Base-by-base conservation (phyloP, 1,140 invertebrate genomes). In the Ephestia elutella region DNA sequence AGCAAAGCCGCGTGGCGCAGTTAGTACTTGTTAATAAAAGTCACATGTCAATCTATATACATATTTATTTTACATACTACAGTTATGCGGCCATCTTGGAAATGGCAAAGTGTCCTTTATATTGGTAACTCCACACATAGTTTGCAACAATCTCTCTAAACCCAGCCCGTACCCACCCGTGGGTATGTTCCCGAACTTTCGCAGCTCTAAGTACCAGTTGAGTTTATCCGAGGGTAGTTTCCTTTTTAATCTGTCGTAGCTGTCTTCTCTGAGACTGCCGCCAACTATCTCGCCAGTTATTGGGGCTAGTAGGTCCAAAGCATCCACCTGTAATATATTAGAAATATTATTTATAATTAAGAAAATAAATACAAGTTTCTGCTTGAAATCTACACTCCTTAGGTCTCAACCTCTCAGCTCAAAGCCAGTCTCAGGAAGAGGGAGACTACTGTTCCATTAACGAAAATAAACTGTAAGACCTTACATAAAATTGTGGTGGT, bases 71-170 rank as follows among this genome's bases (percentile, higher is more conserved):
- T 76, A 87, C 82, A 85, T 84, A 65, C 76, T 72, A 78, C 84
- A 85, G 65, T 97, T 95, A 80, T 97, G 95, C 49, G 95, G 93
- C 93, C 94, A 97, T 66, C 98, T 91, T 10, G 98, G 97, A 90
- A 98, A 99, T n/a, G 97, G 95, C 74, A 98, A 92, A 8, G 95
- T 94, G 80, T 99, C 98, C 89, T 96, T 96, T 62, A 99, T 98
- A 83, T 97, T 99, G 21, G 88, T 76, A 44, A 97, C 92, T 44
- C 92, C 92, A 50, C 97, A 91, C 3, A 98, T 54, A 49, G 93
- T 91, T 89, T 98, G 96, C 54, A 99, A 80, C 70, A 95, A 93
- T 80, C 98, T 92, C 82, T 99, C 98, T 78, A 99, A 95, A 9
- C 98, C 98, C 75, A 99, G 90, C 53, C 98, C 98, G 91, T 97